Evolutionary conservation across 1,140 invertebrate genomes (phyloP), one percentile per base, ranked within the genome.

Genomic region (Trachymyrmex cornetzi): DNA sequence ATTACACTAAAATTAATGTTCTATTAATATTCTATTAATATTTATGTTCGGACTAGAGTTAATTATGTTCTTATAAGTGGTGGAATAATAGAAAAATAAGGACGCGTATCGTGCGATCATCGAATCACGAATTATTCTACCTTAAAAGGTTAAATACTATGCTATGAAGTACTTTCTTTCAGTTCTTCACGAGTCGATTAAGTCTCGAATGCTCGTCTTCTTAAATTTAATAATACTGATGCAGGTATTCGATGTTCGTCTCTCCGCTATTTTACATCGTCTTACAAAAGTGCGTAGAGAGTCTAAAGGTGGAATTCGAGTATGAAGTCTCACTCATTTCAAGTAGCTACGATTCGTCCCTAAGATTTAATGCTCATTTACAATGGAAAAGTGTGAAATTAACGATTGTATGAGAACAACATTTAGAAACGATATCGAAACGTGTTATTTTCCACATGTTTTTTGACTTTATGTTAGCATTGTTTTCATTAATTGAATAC

Each of bases 211-310:
- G 71, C 86, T 75, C 19, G 66, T 77, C 22, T 63, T 72, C 50
- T 77, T 90, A 89, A n/a, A 24, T 85, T 84, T 89, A 92, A 86
- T 93, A 93, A 93, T 93, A 93, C 93, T 93, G 93, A 90, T 92
- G 89, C 88, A 93, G 93, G 93, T 93, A 82, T 88, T 90, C 87
- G 93, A 93, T 91, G 92, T 92, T 87, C 75, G 66, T 79, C 57
- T 66, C 57, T 69, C 61, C 38, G 5, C 50, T 75, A 59, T 82
- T 80, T 84, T 75, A 50, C 24, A 50, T 69, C 4, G 14, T 50
- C 16, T 67, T 74, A 80, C 34, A 64, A 72, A 82, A 87, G 48
- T 80, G 61, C 27, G 11, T 44, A 59, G 63, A 88, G 55, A 75
- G 5, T 12, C 69, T 84, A 84, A 84, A 55, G 24, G 59, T 69